Conservation (phyloP, 2,113 vertebrate genomes). For the Thamnaconus septentrionalis region DNA sequence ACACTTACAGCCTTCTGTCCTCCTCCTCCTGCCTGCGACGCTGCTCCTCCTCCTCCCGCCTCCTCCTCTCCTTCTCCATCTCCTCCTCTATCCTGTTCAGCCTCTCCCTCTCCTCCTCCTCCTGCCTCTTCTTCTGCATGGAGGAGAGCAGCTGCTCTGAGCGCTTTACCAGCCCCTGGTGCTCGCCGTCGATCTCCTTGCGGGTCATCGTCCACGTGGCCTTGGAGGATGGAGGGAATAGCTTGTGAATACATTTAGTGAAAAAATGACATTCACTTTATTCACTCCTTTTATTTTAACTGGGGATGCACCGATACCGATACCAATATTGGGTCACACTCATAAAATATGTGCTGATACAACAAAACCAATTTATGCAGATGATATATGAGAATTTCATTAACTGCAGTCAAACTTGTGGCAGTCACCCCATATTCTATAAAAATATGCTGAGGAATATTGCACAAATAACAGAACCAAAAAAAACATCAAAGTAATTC, state of each 20-base stretch:
- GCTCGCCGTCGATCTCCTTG: conserved; percentile 89
- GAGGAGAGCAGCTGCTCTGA: conserved; percentile 89
- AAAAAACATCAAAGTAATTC: too few relatives aligned
- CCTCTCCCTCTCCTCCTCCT: conserved; percentile 92
- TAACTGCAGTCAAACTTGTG: too few relatives aligned
- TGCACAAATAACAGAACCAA: too few relatives aligned
- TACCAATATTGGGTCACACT: too few relatives aligned
- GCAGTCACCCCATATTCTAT: too few relatives aligned
- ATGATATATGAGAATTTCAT: too few relatives aligned
- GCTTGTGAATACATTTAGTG: not conserved
- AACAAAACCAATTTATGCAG: too few relatives aligned
- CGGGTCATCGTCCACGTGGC: conserved; percentile 89
- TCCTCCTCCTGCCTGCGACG: conserved; percentile 88
- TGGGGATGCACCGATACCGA: too few relatives aligned
- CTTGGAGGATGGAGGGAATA: conserved; percentile 57
- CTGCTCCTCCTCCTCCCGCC: conserved; percentile 85
- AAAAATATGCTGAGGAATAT: too few relatives aligned
- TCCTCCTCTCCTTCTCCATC: conserved; percentile 90
- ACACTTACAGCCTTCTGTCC: conserved; percentile 87
- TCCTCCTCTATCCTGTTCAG: conserved; percentile 90
- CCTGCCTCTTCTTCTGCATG: conserved; percentile 92
- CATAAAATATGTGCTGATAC: too few relatives aligned
- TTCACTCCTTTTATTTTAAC: too few relatives aligned
- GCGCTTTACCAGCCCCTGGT: conserved; percentile 86
- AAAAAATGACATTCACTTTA: too few relatives aligned